Evolutionary conservation across 2,797 vertebrate species (phyloP), one percentile per base, ranked within the genome.

Genomic region (Dendrocincla tyrannina): DNA sequence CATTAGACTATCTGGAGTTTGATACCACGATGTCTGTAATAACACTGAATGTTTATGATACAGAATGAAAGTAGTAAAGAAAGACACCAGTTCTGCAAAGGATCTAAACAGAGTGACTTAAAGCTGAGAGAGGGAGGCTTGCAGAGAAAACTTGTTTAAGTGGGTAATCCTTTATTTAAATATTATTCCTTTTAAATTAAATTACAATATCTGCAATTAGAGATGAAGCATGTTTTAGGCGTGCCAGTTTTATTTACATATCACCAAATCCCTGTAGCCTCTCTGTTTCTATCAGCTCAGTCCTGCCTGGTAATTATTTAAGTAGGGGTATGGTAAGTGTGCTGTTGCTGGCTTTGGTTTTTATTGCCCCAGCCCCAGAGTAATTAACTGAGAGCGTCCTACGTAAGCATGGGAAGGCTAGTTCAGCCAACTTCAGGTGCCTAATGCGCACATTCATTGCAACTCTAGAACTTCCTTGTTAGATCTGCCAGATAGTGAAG

Each of bases 101-200:
- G 79, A 89, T 95, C 88, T 92, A 94, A 94, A 92, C 72, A 92
- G 59, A 73, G 11, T 64, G 59, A 56, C 75, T 94, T 95, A 82
- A 87, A 96, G 58, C 79, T 69, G 46, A 79, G 77, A 87, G 78
- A 46, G 75, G 66, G 62, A 91, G 73, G 81, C 30, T 85, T 68
- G 28, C 56, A 53, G 63, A 83, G 39, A 94, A 94, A 81, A 88
- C 49, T 84, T 86, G 32, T 80, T 87, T 89, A 94, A 96, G 88
- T 91, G 77, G 81, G 62, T 93, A 85, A 95, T 92, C 82, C 92
- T 97, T 96, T 95, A 94, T 91, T 96, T 91, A 89, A 96, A 92
- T 90, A 94, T 91, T 92, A 77, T 92, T 95, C 52, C 90, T 88
- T 88, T 89, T 68, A 73, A 85, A 89, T 87, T 63, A 78, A 94